These are phyloP conservation scores for Caenorhabditis wallacei DNA, from an alignment of 2,888 invertebrate genomes.

Conservation along the genomic window DNA sequence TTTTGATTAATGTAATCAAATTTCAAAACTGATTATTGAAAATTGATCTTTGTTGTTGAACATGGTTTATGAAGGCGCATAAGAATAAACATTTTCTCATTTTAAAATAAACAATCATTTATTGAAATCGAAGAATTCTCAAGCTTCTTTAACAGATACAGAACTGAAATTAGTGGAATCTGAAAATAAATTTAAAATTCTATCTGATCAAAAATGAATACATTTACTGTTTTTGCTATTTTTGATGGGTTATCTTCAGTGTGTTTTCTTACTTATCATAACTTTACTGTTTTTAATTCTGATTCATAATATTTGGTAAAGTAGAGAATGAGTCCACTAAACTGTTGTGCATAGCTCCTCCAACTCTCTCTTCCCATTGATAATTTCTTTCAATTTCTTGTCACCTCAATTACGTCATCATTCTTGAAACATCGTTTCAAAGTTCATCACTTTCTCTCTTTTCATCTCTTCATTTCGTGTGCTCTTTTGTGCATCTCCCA, in stretches of 20 bases:
- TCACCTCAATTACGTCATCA: slow-evolving; percentile 41
- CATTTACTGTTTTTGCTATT: neutral
- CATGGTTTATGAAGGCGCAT: neutral
- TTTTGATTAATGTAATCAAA: neutral
- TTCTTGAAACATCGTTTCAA: slow-evolving; percentile 48
- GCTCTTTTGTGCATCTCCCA: slow-evolving; percentile 36
- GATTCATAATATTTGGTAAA: neutral
- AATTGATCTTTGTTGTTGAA: neutral
- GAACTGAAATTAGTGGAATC: no score
- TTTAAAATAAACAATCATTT: no score
- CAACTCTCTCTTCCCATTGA: slow-evolving; percentile 3
- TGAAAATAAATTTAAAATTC: neutral
- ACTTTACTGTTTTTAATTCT: neutral
- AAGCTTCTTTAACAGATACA: no score
- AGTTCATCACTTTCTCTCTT: slow-evolving; percentile 48
- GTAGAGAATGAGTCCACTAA: no score
- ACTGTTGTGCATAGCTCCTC: no score
- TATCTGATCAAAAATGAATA: neutral
- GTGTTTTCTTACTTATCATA: neutral
- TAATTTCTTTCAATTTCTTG: neutral
- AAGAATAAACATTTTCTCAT: no score
- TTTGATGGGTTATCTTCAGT: neutral
- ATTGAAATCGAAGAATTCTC: no score
- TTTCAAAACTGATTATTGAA: neutral
- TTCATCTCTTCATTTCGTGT: neutral